Evolutionary conservation across 2,888 invertebrate genomes (phyloP).

Genomic region (Gortyna flavago): DNA sequence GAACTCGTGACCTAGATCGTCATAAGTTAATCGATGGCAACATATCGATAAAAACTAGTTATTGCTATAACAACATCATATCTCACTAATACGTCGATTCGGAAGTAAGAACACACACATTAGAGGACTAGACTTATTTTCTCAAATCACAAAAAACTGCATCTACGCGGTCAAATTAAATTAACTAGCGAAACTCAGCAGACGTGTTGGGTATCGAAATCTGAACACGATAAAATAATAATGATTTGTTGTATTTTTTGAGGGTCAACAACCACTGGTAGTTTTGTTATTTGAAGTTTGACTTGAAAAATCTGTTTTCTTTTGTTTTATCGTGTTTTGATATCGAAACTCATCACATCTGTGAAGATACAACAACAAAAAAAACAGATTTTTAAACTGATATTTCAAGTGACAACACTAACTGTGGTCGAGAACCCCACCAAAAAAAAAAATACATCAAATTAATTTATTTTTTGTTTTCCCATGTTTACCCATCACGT

Average conservation of each 20-base stretch:
- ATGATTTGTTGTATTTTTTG: too few species aligned
- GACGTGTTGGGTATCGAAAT: not conserved
- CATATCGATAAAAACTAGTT: slow-evolving; percentile 67
- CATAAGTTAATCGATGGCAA: slow-evolving; percentile 17
- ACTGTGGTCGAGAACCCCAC: not conserved
- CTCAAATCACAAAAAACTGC: not conserved
- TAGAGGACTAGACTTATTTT: slow-evolving; percentile 13
- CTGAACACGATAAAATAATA: too few species aligned
- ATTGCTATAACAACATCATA: slow-evolving; percentile 77
- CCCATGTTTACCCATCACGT: not conserved
- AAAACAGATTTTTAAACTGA: not conserved
- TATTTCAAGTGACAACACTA: too few species aligned
- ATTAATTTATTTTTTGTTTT: not conserved
- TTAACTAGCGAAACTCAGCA: not conserved
- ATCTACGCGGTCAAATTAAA: not conserved
- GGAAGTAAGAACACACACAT: slow-evolving; percentile 30
- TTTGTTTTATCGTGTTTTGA: not conserved
- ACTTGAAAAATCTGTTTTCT: not conserved
- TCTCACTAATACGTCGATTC: slow-evolving; percentile 81
- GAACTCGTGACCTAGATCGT: slow-evolving; percentile 19
- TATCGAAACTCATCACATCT: not conserved
- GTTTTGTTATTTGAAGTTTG: not conserved
- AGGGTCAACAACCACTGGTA: too few species aligned
- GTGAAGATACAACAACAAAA: not conserved
- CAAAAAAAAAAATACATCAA: not conserved